A percentile compares a stretch with the other conserved stretches of the same genome.
phyloP scores from a whole-genome alignment of 2,888 invertebrate species.

The Ganaspis brasiliensis region DNA sequence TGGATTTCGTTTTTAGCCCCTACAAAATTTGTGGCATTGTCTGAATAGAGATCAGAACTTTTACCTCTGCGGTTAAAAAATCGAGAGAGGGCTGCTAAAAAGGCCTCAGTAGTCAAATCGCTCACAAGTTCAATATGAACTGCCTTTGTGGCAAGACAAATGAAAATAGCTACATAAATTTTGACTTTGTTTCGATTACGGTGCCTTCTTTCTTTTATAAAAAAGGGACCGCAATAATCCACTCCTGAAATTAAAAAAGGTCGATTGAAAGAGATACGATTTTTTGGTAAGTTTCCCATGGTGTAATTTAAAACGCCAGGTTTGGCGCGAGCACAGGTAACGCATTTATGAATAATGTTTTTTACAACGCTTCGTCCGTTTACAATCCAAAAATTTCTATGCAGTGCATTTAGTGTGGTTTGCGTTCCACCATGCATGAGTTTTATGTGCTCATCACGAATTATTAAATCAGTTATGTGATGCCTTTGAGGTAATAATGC shows the following conservation, averaged over 20 bases:
- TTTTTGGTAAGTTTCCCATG: conserved; percentile 69
- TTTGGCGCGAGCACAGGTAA: neutral
- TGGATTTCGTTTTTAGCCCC: conserved; percentile 67
- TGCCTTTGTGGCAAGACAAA: conserved; percentile 69
- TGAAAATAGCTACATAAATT: conserved; percentile 22
- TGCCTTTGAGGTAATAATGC: conserved; percentile 64
- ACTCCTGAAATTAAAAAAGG: conserved; percentile 41
- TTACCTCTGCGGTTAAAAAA: conserved; percentile 64
- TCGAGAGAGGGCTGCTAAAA: conserved; percentile 68
- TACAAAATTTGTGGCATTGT: conserved; percentile 72
- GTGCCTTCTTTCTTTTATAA: conserved; percentile 35
- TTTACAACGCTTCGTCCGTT: conserved; percentile 56
- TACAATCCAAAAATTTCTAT: conserved; percentile 62
- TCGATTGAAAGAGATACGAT: conserved; percentile 57
- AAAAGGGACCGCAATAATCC: too few species aligned
- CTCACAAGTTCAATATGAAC: conserved; percentile 47
- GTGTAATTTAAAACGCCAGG: neutral
- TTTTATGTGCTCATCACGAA: conserved; percentile 58
- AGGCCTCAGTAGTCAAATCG: conserved; percentile 67
- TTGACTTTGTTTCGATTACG: conserved; percentile 54
- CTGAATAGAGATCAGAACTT: conserved; percentile 64
- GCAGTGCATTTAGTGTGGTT: conserved; percentile 56
- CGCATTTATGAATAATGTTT: conserved; percentile 49
- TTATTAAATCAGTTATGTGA: conserved; percentile 64
- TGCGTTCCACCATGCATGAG: conserved; percentile 65